These are phyloP conservation scores for Drosophila tristis DNA, from an alignment of 1,140 invertebrate genomes.

Conservation along the genomic window DNA sequence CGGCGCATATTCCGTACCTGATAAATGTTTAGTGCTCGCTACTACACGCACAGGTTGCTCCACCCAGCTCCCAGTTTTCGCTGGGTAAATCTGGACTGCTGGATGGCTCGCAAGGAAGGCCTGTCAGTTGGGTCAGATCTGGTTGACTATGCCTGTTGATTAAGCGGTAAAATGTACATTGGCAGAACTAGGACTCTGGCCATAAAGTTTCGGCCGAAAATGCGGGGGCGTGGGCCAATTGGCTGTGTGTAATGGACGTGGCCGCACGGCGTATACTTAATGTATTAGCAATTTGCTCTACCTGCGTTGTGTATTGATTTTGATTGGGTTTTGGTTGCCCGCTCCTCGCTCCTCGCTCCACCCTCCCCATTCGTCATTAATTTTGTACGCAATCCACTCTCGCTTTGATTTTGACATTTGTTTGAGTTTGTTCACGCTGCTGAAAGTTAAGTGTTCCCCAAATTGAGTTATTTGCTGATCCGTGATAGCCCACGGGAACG, in stretches of 20 bases:
- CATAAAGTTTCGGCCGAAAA: neutral
- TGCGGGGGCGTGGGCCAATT: constrained; percentile 1
- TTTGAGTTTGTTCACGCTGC: neutral
- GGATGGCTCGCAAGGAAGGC: neutral
- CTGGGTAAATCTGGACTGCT: too few relatives aligned
- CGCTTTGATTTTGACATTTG: constrained; percentile 24
- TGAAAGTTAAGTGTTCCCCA: constrained; percentile 21
- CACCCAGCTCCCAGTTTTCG: too few relatives aligned
- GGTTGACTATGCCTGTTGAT: constrained; percentile 36
- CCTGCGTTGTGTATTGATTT: constrained; percentile 45
- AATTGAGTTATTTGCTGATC: constrained; percentile 36
- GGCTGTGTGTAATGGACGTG: constrained; percentile 28
- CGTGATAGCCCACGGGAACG: neutral
- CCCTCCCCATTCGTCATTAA: constrained; percentile 19
- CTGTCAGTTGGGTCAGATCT: neutral
- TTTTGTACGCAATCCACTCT: constrained; percentile 9
- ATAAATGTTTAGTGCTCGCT: constrained; percentile 2
- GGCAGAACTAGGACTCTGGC: too few relatives aligned
- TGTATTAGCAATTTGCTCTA: constrained; percentile 52
- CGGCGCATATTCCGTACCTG: constrained; percentile 18
- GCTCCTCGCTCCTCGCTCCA: too few relatives aligned
- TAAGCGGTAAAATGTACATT: constrained; percentile 26
- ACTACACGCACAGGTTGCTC: constrained; percentile 10
- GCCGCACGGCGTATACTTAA: constrained; percentile 47
- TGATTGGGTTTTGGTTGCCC: constrained; percentile 24